Evolutionary conservation across 2,888 invertebrate species (phyloP), one percentile per base, ranked within the genome.

Genomic region (Antheraea yamamai): DNA sequence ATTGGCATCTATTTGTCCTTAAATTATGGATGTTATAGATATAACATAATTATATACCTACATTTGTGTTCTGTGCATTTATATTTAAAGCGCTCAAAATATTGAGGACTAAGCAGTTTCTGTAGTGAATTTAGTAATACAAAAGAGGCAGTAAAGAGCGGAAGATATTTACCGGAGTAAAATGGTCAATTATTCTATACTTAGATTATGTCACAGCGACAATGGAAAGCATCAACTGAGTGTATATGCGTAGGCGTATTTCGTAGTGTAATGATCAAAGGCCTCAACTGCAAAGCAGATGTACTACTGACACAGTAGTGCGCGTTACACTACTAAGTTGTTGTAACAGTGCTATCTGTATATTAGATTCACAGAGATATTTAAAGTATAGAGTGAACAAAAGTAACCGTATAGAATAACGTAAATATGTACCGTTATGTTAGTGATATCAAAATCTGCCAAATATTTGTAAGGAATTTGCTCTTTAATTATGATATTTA

Each of bases 161-260:
- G 70, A 70, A 70, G 39, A 70, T 20, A 7, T 70, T 70, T 70
- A 20, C 20, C 20, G n/a, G 39, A 39, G 39, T 66, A 66, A 66
- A 70, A 70, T 39, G 39, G 70, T n/a, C 35, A 70, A 70, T 70
- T 35, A 70, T 70, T 70, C 8, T 70, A n/a, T 39, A 70, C 39
- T 70, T 70, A 70, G 70, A 70, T 70, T 70, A 70, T 70, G 70
- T 70, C 39, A 70, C 70, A n/a, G 3, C 39, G n/a, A 39, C 70
- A 39, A 70, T 70, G 70, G 64, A 64, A 64, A 64, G 64, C 64
- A 66, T 66, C n/a, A 66, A 4, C 30, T 26, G 64, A 66, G 30
- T 30, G 26, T 64, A 66, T 30, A 30, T 1, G 30, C 64, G 64
- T 39, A 39, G 20, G 35, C 20, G 20, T 39, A 70, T 70, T 39